Percentiles rank a stretch among this genome's conserved stretches.
Conservation (phyloP, 2,797 vertebrate species). For the Syngnathus acus region DNA sequence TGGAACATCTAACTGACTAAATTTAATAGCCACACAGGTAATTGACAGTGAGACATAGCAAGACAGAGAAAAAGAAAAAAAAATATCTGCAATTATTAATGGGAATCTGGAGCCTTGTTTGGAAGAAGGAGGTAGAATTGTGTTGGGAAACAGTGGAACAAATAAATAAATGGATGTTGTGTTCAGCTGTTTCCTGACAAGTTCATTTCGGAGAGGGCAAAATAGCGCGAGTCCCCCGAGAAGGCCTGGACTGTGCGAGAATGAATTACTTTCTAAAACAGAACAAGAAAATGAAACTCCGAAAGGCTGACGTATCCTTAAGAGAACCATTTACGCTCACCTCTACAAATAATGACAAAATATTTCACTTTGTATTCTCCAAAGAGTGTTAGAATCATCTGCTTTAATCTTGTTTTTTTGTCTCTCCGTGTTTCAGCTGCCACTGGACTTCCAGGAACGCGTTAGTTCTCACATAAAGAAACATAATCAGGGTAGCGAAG, state of each 20-base stretch:
- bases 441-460: slow-evolving; percentile 84
- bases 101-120: not conserved
- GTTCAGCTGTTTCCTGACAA: slow-evolving; percentile 34
- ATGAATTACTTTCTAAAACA: slow-evolving; percentile 25
- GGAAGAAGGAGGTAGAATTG: not conserved
- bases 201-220: slow-evolving; percentile 33
- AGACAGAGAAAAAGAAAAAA: not conserved
- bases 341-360: slow-evolving; percentile 17
- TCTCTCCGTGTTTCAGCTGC: slow-evolving; percentile 69
- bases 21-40: slow-evolving; percentile 45
- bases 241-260: slow-evolving; percentile 11
- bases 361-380: not conserved
- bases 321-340: slow-evolving; percentile 13
- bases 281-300: slow-evolving; percentile 20
- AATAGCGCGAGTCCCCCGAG: slow-evolving; percentile 17
- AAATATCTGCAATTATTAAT: not conserved
- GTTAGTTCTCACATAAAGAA: slow-evolving; percentile 85
- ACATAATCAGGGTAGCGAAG: slow-evolving; percentile 63
- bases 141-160: slow-evolving; percentile 7
- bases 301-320: slow-evolving; percentile 12
- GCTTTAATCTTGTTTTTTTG: slow-evolving; percentile 6
- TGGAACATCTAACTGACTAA: slow-evolving; percentile 37
- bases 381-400: not conserved
- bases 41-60: slow-evolving; percentile 28
- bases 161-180: slow-evolving; percentile 19